Conservation (phyloP, 2,797 vertebrate species). For the Oreochromis mossambicus region DNA sequence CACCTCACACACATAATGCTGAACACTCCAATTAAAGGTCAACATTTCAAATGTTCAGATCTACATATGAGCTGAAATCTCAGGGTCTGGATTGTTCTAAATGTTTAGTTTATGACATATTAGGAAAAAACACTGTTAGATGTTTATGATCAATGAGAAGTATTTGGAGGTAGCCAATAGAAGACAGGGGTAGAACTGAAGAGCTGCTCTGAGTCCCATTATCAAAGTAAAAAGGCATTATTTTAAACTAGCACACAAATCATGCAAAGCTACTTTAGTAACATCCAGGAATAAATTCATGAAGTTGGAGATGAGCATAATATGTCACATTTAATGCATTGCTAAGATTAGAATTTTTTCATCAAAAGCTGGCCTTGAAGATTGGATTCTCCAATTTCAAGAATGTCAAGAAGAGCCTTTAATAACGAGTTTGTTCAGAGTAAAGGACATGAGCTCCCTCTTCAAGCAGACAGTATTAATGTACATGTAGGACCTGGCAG, state of each 20-base stretch:
- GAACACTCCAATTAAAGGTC: too few relatives aligned
- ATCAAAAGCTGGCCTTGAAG: background rate
- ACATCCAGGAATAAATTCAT: background rate
- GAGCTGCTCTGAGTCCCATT: background rate
- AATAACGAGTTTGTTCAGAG: background rate
- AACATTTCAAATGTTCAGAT: background rate
- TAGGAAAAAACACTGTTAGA: background rate
- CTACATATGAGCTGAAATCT: background rate
- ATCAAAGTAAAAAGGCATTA: background rate
- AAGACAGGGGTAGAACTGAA: background rate
- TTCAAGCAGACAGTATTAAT: background rate
- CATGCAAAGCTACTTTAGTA: background rate
- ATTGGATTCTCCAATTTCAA: background rate
- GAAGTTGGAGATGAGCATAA: background rate
- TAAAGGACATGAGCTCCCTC: background rate
- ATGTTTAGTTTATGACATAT: background rate
- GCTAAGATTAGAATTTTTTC: background rate
- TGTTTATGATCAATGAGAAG: background rate
- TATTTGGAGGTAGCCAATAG: fast-evolving
- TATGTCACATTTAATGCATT: background rate
- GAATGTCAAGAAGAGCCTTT: background rate
- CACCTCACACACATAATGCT: background rate
- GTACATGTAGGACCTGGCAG: background rate
- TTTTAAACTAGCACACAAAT: background rate
- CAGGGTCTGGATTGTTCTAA: background rate